Conservation (phyloP, 2,888 invertebrate genomes). For the Dicroscelio sp. region DNA sequence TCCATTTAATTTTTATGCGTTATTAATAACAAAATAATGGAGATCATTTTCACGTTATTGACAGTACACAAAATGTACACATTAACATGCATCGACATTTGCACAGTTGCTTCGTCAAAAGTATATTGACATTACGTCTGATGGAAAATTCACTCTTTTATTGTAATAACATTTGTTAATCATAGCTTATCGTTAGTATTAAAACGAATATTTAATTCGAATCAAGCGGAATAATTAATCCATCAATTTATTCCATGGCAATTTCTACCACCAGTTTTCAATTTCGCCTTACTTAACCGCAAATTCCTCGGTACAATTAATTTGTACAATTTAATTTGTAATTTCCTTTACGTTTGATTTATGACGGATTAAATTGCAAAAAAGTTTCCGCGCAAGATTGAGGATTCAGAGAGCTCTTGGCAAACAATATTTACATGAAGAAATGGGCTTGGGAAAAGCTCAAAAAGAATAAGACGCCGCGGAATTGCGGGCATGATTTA, state of each 20-base stretch:
- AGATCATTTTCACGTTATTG: constrained; percentile 64
- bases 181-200: constrained; percentile 54
- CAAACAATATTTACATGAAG: constrained; percentile 91
- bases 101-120: constrained; percentile 74
- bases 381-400: constrained; percentile 2
- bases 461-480: constrained; percentile 84
- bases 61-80: constrained; percentile 58
- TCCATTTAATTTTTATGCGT: constrained; percentile 14
- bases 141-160: constrained; percentile 73
- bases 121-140: constrained; percentile 77
- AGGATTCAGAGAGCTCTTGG: constrained; percentile 58
- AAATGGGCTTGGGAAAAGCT: constrained; percentile 90
- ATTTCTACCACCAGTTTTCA: constrained; percentile 10
- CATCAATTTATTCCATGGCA: constrained; percentile 45
- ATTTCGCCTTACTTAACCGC: no score
- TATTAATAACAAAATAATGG: constrained; percentile 59
- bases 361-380: constrained; percentile 26
- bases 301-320: background rate
- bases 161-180: constrained; percentile 73
- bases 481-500: constrained; percentile 74
- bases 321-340: background rate
- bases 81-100: constrained; percentile 71
- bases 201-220: constrained; percentile 40
- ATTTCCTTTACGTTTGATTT: constrained; percentile 8
- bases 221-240: constrained; percentile 56